A percentile compares a stretch with the other conserved stretches of the same genome.
Conservation (phyloP, 2,888 invertebrate genomes). For the Laspeyria flexula region DNA sequence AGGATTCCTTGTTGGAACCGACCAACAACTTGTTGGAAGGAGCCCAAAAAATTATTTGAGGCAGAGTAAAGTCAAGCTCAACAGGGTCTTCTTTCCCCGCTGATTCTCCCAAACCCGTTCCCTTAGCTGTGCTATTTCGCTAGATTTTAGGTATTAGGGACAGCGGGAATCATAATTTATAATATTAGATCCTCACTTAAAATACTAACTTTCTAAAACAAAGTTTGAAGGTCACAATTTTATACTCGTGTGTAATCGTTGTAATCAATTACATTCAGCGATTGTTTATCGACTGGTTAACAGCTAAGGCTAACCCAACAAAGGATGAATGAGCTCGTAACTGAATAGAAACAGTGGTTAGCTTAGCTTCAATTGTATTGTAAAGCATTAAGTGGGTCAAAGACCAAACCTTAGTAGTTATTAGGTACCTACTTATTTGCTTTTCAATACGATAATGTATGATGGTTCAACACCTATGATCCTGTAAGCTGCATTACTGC, state of each 20-base stretch:
- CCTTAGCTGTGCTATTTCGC: too few species aligned
- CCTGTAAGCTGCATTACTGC: background rate
- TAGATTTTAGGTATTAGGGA: too few species aligned
- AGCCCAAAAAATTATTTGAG: too few species aligned
- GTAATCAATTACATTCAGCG: slow-evolving; percentile 24
- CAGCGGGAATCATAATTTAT: too few species aligned
- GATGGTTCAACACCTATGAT: background rate
- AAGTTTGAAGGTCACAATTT: slow-evolving; percentile 24
- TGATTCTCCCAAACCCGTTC: too few species aligned
- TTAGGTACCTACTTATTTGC: too few species aligned
- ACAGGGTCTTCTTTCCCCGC: too few species aligned
- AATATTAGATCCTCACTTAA: too few species aligned
- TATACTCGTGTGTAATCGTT: slow-evolving; percentile 22
- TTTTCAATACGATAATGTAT: background rate
- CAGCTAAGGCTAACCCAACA: slow-evolving; percentile 8
- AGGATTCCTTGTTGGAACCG: too few species aligned
- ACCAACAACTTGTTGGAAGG: too few species aligned
- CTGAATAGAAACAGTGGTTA: background rate
- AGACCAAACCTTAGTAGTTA: slow-evolving; percentile 7
- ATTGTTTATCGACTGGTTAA: slow-evolving; percentile 19
- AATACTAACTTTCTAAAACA: slow-evolving; percentile 21
- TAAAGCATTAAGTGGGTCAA: slow-evolving; percentile 18
- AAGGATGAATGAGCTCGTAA: slow-evolving; percentile 12
- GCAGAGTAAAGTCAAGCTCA: too few species aligned
- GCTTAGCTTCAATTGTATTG: slow-evolving; percentile 8